These are phyloP conservation scores for Zygogramma bicolorata DNA, from an alignment of 2,888 invertebrate species.

Conservation along the genomic window DNA sequence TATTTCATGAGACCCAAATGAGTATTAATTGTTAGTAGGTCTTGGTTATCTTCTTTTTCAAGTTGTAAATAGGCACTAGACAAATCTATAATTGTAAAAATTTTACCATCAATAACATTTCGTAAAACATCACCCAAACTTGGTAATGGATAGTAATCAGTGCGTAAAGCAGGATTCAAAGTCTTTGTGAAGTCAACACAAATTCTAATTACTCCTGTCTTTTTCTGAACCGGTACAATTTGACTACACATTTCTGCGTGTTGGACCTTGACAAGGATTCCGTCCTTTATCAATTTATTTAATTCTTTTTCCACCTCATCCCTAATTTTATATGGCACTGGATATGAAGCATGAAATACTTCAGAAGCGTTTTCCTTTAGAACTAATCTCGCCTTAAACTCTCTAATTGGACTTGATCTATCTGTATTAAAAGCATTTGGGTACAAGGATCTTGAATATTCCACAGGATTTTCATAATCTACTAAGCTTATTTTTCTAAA, in stretches of 20 bases:
- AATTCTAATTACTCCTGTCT: not conserved
- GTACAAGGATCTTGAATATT: no score
- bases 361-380: slow-evolving; percentile 2
- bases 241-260: not conserved
- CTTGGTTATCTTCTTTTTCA: not conserved
- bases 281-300: slow-evolving; percentile 40
- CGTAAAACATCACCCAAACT: not conserved
- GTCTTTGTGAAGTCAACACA: not conserved
- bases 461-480: no score
- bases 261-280: slow-evolving; percentile 27
- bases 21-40: not conserved
- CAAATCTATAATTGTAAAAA: not conserved
- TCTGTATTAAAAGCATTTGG: not conserved
- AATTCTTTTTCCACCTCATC: slow-evolving; percentile 15
- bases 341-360: not conserved
- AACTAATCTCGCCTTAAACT: not conserved
- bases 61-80: not conserved
- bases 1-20: not conserved
- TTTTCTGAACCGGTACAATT: not conserved
- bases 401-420: not conserved
- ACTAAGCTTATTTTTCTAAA: no score
- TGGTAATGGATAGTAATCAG: slow-evolving; percentile 10
- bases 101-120: not conserved
- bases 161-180: not conserved
- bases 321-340: slow-evolving; percentile 9